Percentiles rank a stretch among this genome's conserved stretches.
Evolutionary conservation across 2,888 invertebrate species (phyloP).

Genomic region (Fragum sueziense): DNA sequence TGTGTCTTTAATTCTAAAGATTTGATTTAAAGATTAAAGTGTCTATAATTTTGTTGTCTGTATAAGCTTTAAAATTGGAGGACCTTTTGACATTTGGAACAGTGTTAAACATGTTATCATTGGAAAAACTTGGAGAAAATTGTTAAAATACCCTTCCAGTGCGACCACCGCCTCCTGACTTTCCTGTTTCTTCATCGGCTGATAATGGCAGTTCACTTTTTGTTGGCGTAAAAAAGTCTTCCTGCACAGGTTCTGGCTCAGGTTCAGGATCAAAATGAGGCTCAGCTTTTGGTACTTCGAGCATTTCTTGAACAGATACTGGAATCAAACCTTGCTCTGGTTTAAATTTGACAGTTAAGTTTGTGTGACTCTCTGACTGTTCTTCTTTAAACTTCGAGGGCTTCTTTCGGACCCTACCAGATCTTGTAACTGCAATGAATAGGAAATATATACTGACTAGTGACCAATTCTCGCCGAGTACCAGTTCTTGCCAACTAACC

Average conservation of each 20-base stretch:
- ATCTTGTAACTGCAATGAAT: conserved; percentile 58
- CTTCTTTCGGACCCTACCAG: conserved; percentile 65
- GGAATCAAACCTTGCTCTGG: background rate
- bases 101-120: background rate
- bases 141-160: conserved; percentile 43
- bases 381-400: conserved; percentile 65
- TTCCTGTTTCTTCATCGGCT: conserved; percentile 36
- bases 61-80: background rate
- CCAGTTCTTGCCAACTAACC: background rate
- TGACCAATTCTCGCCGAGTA: too few species aligned
- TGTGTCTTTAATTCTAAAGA: too few species aligned
- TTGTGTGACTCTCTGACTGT: conserved; percentile 33
- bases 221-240: background rate
- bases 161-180: conserved; percentile 28
- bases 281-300: conserved; percentile 11
- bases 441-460: background rate
- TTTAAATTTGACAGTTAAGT: conserved; percentile 29
- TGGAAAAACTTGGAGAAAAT: background rate
- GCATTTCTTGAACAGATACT: conserved; percentile 33
- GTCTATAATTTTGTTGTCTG: background rate
- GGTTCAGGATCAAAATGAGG: too few species aligned
- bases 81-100: background rate
- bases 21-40: background rate
- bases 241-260: conserved; percentile 1
- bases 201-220: background rate